phyloP scores from a whole-genome alignment of 2,888 invertebrate genomes.

The Aspidiotus rigidus region DNA sequence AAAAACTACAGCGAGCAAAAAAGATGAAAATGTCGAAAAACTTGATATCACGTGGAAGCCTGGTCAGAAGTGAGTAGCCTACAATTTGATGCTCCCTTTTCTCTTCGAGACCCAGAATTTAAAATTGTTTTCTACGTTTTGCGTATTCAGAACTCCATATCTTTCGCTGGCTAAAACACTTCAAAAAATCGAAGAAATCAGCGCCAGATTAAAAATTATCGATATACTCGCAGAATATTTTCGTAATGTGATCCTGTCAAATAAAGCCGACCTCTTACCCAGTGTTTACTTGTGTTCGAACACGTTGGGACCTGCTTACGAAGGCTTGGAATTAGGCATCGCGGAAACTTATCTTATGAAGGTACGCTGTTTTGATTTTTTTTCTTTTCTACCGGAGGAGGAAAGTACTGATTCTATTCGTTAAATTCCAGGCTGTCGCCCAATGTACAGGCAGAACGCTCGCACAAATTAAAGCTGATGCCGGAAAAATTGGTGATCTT shows the following conservation, averaged over 20 bases:
- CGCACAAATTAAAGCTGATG: slow-evolving; percentile 67
- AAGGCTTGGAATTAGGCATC: slow-evolving; percentile 84
- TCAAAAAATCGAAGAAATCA: slow-evolving; percentile 76
- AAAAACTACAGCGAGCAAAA: slow-evolving; percentile 33
- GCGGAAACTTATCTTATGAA: slow-evolving; percentile 92
- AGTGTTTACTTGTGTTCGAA: slow-evolving; percentile 94
- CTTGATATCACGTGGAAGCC: slow-evolving; percentile 51
- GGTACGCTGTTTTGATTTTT: slow-evolving; percentile 34
- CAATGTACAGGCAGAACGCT: slow-evolving; percentile 77
- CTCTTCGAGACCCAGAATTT: too few relatives aligned
- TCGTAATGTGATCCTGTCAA: slow-evolving; percentile 77
- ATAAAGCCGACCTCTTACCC: slow-evolving; percentile 79
- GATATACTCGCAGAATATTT: slow-evolving; percentile 87
- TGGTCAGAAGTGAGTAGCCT: slow-evolving; percentile 53
- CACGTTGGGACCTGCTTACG: slow-evolving; percentile 89
- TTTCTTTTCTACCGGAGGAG: background rate
- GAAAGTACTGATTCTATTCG: background rate
- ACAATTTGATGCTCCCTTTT: background rate
- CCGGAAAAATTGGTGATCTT: slow-evolving; percentile 69
- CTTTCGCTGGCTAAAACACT: slow-evolving; percentile 82
- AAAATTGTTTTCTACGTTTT: too few relatives aligned
- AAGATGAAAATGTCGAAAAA: background rate
- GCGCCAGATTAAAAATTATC: slow-evolving; percentile 78
- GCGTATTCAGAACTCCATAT: slow-evolving; percentile 68
- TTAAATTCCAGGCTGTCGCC: slow-evolving; percentile 59